A percentile compares a stretch with the other conserved stretches of the same genome.
These are phyloP conservation scores for Eretmochelys imbricata DNA, from an alignment of 2,113 vertebrate species.

Conservation along the genomic window DNA sequence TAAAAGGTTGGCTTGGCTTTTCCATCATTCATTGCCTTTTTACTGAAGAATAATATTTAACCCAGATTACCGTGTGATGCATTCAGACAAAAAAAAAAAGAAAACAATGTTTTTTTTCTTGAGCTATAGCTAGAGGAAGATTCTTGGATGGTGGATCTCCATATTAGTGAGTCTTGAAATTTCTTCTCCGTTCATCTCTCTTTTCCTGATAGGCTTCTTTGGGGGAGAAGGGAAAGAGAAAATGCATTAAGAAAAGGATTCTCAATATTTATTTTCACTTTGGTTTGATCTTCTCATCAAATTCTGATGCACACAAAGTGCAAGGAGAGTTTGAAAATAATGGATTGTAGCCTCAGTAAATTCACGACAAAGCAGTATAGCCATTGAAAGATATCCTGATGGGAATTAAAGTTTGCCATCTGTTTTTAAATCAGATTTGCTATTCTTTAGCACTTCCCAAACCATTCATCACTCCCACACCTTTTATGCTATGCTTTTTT, in stretches of 20 bases:
- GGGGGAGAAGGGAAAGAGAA: neutral
- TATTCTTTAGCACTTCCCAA: slow-evolving; percentile 38
- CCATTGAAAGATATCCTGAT: slow-evolving; percentile 23
- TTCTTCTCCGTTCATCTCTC: neutral
- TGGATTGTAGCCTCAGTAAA: slow-evolving; percentile 38
- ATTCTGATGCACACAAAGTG: slow-evolving; percentile 11
- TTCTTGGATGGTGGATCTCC: neutral
- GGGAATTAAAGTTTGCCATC: slow-evolving; percentile 51
- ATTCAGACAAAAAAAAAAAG: slow-evolving; percentile 7
- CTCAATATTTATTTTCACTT: slow-evolving; percentile 5
- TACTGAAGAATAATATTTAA: slow-evolving; percentile 62
- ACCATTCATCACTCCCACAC: slow-evolving; percentile 34
- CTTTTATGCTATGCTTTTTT: slow-evolving; percentile 37
- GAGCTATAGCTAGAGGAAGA: neutral
- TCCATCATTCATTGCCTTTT: slow-evolving; percentile 36
- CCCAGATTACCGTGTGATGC: neutral
- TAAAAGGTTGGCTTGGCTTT: slow-evolving; percentile 41
- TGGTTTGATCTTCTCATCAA: slow-evolving; percentile 48
- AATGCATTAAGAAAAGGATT: slow-evolving; percentile 3
- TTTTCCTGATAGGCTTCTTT: neutral
- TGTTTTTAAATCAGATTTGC: slow-evolving; percentile 49
- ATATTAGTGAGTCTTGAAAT: slow-evolving; percentile 3
- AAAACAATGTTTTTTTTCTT: slow-evolving; percentile 12
- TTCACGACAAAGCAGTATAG: slow-evolving; percentile 32
- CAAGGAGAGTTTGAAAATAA: slow-evolving; percentile 56